Evolutionary conservation across 2,888 invertebrate genomes (phyloP).

Genomic region (Griposia aprilina): DNA sequence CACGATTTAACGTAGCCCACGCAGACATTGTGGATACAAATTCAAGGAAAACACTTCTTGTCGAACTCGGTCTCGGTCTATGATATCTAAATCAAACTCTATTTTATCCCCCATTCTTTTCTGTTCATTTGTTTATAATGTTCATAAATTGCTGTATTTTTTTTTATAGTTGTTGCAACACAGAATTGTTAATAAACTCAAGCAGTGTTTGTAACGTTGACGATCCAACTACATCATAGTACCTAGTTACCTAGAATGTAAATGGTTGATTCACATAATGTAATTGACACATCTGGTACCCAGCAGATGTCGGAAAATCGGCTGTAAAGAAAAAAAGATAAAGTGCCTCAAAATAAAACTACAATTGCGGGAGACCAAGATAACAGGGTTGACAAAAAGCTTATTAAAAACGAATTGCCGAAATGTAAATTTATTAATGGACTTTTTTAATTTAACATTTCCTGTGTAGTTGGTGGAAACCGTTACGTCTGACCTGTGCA

Average conservation of each 20-base stretch:
- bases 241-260: background rate
- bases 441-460: conserved; percentile 47
- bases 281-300: background rate
- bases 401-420: conserved; percentile 12
- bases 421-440: conserved; percentile 31
- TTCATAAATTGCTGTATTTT: no score
- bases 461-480: conserved; percentile 48
- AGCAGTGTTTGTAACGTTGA: background rate
- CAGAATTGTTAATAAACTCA: background rate
- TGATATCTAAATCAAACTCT: no score
- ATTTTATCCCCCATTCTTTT: no score
- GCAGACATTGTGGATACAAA: conserved; percentile 80
- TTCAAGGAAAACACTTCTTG: conserved; percentile 65
- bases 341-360: background rate
- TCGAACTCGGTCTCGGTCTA: conserved; percentile 56
- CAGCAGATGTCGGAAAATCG: background rate
- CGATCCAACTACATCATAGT: background rate
- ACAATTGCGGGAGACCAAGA: background rate
- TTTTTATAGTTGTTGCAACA: no score
- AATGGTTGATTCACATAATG: background rate
- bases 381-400: conserved; percentile 19
- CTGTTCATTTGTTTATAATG: no score
- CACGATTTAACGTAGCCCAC: conserved; percentile 91
- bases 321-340: background rate
- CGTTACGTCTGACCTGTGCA: conserved; percentile 56